A percentile compares a stretch with the other conserved stretches of the same genome.
These are phyloP conservation scores for Drosophila truncata DNA, from an alignment of 1,140 invertebrate species.

Conservation along the genomic window DNA sequence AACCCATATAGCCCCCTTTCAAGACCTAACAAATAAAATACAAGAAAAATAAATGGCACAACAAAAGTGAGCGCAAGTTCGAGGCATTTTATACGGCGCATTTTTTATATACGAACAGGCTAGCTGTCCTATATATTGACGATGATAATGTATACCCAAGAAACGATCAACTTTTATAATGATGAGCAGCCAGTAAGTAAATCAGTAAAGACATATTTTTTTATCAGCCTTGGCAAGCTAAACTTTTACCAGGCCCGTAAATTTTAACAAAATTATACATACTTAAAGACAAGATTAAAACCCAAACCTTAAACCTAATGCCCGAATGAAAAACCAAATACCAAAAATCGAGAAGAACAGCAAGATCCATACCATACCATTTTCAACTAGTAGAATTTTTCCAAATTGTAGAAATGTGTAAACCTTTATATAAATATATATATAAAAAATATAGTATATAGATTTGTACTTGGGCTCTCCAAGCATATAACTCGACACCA, in stretches of 20 bases:
- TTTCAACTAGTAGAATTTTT: slow-evolving; percentile 80
- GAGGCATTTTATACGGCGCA: slow-evolving; percentile 78
- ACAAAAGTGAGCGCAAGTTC: slow-evolving; percentile 58
- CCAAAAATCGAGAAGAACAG: slow-evolving; percentile 30
- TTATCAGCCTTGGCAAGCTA: slow-evolving; percentile 78
- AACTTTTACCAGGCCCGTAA: slow-evolving; percentile 71
- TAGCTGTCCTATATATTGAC: slow-evolving; percentile 68
- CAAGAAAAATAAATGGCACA: slow-evolving; percentile 38
- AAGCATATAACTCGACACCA: slow-evolving; percentile 29
- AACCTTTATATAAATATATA: slow-evolving; percentile 52
- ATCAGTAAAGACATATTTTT: slow-evolving; percentile 75
- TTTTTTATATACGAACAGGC: slow-evolving; percentile 75
- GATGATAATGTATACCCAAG: slow-evolving; percentile 57
- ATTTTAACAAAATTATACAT: slow-evolving; percentile 79
- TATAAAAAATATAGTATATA: slow-evolving; percentile 28
- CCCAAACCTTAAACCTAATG: slow-evolving; percentile 37
- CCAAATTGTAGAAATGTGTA: slow-evolving; percentile 74
- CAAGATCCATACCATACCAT: slow-evolving; percentile 45
- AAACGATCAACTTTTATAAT: slow-evolving; percentile 78
- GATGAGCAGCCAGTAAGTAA: slow-evolving; percentile 76
- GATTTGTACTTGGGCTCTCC: slow-evolving; percentile 47
- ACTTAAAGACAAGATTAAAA: slow-evolving; percentile 31
- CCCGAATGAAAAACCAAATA: slow-evolving; percentile 35
- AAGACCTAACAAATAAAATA: slow-evolving; percentile 29
- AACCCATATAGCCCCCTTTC: slow-evolving; percentile 65